Evolutionary conservation across 2,113 vertebrate genomes (phyloP), one percentile per base, ranked within the genome.

Genomic region (Limanda limanda): DNA sequence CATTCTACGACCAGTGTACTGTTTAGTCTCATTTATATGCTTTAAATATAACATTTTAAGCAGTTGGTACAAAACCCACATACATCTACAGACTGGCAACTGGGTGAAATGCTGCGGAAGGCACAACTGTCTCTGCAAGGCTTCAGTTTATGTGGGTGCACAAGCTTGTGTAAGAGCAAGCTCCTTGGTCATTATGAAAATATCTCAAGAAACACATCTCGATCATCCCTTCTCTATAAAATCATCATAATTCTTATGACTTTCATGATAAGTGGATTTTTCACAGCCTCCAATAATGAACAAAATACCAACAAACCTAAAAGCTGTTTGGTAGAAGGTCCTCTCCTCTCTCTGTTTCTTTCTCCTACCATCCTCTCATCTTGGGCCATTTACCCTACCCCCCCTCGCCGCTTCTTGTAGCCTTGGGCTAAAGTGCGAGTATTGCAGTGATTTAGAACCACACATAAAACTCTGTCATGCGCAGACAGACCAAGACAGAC

Each of bases 341-440:
- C 10, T 75, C 67, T 40, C 78, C 15, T 57, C 65, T 72, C 37
- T 72, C 66, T 56, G 23, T 76, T 71, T 68, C 78, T 78, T 67
- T 84, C 3, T 76, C 76, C 78, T 54, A 13, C 67, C 23, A 12
- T 61, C 45, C 62, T 74, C 78, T 88, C 78, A 82, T 83, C 71
- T 61, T 61, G 35, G 55, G 23, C 55, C 73, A 76, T 86, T 83
- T 86, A 71, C 17, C 74, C 68, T 64, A 37, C 72, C 51, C 71
- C 52, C 65, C 54, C 64, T 69, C 25, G 24, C 62, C 47, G 23
- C 69, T 70, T 69, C 71, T 42, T 78, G 42, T 87, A 78, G 79
- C 88, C 82, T 86, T 84, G 86, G 76, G 78, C 73, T 82, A 83
- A 88, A 89, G 68, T 77, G 73, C 75, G 58, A 85, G 79, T 66